These are phyloP conservation scores for Cyanoderma ruficeps DNA, from an alignment of 2,113 vertebrate genomes.

Conservation along the genomic window DNA sequence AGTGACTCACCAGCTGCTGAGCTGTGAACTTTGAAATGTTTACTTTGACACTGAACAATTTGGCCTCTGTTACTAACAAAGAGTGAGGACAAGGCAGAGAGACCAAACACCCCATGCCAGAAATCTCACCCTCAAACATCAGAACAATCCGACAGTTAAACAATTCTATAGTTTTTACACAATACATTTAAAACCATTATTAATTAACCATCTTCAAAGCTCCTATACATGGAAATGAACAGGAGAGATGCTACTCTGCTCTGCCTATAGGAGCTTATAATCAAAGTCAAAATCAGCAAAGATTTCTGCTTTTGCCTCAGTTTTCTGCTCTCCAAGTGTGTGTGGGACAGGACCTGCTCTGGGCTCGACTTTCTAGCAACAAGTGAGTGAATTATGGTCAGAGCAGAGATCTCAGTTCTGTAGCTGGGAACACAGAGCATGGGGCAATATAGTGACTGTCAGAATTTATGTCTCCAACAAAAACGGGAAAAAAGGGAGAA, in stretches of 20 bases:
- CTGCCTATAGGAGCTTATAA: neutral
- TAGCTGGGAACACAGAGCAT: neutral
- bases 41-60: neutral
- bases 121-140: neutral
- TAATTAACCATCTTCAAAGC: neutral
- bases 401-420: neutral
- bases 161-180: neutral
- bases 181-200: neutral
- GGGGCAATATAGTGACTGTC: neutral
- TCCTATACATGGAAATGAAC: neutral
- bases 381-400: neutral
- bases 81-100: neutral
- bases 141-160: neutral
- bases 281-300: neutral
- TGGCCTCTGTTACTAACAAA: neutral
- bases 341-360: neutral
- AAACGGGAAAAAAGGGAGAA: neutral
- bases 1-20: slow-evolving; percentile 56
- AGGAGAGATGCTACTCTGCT: rapidly evolving
- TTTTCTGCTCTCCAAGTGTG: neutral
- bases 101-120: neutral
- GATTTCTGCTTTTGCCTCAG: neutral
- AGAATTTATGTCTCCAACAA: neutral
- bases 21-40: slow-evolving; percentile 55
- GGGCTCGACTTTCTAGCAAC: neutral